Base-by-base conservation (phyloP, 2,888 invertebrate genomes). In the Pogonocherus hispidulus region DNA sequence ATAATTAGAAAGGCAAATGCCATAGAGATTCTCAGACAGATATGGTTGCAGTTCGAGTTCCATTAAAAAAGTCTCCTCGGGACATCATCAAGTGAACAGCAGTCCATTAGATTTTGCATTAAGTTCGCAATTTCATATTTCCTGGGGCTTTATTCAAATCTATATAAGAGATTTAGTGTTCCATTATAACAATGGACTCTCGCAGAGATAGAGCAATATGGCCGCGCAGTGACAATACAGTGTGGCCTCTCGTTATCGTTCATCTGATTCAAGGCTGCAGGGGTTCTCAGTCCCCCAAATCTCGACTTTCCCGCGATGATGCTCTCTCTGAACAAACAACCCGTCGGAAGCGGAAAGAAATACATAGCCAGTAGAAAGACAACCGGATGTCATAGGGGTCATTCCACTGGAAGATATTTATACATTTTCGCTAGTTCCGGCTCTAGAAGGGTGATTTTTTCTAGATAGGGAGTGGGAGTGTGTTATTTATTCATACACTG, bases 321-420 rank as follows among this genome's bases (percentile, higher is more conserved):
- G 77, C 75, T 76, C 78, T 73, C 75, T 71, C 78, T 74, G 78
- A 80, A 80, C 78, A 80, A 82, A 81, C 81, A 82, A 80, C 76
- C 79, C 78, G 80, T 74, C 82, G 82, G 83, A 82, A 83, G 69
- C 82, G 82, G 83, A 82, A 82, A 80, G 80, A 78, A 76, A 77
- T 73, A 76, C 78, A 76, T 76, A 79, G 78, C 83, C 81, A 82
- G 82, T 83, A 79, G 80, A 79, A 74, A 80, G 80, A 81, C 77
- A 79, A 79, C 80, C 82, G 81, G 81, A 81, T 80, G 82, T 81
- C 80, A 82, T 80, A 82, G 80, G 81, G 82, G 81, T 83, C 82
- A 81, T 83, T 83, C 82, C 81, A 78, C 79, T 82, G 82, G 82
- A 83, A 82, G 82, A 82, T 82, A 83, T 84, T 83, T 84, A 83